Evolutionary conservation across 2,797 vertebrate species (phyloP), one percentile per base, ranked within the genome.

Genomic region (Manis pentadactyla): DNA sequence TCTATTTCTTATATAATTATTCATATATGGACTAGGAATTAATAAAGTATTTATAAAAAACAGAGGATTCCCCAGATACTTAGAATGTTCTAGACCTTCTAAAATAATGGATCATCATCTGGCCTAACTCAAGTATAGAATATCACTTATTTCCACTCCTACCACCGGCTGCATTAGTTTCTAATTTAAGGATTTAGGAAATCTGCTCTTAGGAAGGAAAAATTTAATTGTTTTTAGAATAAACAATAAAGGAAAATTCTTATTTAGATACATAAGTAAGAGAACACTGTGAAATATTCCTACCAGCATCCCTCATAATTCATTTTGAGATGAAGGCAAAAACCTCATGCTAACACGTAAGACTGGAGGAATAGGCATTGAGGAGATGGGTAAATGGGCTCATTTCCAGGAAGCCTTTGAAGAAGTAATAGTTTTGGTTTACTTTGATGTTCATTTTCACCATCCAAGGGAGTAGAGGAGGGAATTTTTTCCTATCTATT

Each of bases 311-410:
- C 2, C 4, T 46, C 25, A 53, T 15, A 3, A 68, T n/a, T 39
- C 7, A 63, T 4, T 37, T 61, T 34, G 85, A 73, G 1, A 8
- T 66, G 6, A 34, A 34, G 18, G 9, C 15, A 74, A 39, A 71
- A 19, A 2, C 4, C 13, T 46, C 42, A 71, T 15, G 37, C 9
- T 9, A 7, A n/a, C 13, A 25, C 1, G 2, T 12, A n/a, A 2
- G 7, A 46, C 11, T 37, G 9, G 37, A 53, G 15, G 14, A 93
- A 15, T 34, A 66, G 51, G 8, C 2, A 17, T 66, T 37, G 31
- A 63, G 5, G 7, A 55, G 21, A 55, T 49, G 37, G 19, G 7
- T 25, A 0, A 2, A 7, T 11, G 0, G 2, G 4, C 42, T n/a
- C 4, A 7, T 55, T 78, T 96, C 18, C 75, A 42, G 19, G 29